phyloP scores from a whole-genome alignment of 2,888 invertebrate genomes.

The Leptopilina myrica region DNA sequence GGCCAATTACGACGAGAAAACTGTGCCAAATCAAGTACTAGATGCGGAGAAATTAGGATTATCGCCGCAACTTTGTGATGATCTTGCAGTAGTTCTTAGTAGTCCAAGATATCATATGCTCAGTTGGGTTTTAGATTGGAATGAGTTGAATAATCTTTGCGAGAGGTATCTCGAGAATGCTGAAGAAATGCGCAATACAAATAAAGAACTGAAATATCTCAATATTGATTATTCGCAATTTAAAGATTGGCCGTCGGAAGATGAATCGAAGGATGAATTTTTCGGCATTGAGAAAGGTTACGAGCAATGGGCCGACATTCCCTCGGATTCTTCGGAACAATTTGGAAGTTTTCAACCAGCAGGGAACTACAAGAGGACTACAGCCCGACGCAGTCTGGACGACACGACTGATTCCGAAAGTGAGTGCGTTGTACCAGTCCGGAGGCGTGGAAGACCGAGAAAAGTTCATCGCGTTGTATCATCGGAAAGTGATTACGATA shows the following conservation, averaged over 20 bases:
- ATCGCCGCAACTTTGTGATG: conserved; percentile 82
- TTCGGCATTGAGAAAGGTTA: conserved; percentile 83
- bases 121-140: conserved; percentile 84
- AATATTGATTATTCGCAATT: conserved; percentile 85
- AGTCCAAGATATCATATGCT: conserved; percentile 85
- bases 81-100: conserved; percentile 84
- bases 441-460: conserved; percentile 65
- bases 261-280: conserved; percentile 78
- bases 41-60: conserved; percentile 84
- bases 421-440: conserved; percentile 65
- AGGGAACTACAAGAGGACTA: conserved; percentile 65
- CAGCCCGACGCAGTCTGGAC: conserved; percentile 68
- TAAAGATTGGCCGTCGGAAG: conserved; percentile 81
- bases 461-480: conserved; percentile 71
- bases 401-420: conserved; percentile 73
- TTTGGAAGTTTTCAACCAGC: conserved; percentile 71
- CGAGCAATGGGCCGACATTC: conserved; percentile 74
- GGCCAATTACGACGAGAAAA: conserved; percentile 81
- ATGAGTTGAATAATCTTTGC: conserved; percentile 79
- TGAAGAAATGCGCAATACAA: conserved; percentile 81
- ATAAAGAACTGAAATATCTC: conserved; percentile 85
- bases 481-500: conserved; percentile 74
- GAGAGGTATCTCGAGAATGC: conserved; percentile 79
- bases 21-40: conserved; percentile 80
- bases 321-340: conserved; percentile 70